These are phyloP conservation scores for Silurus lanzhouensis DNA, from an alignment of 2,797 vertebrate genomes.

Conservation along the genomic window DNA sequence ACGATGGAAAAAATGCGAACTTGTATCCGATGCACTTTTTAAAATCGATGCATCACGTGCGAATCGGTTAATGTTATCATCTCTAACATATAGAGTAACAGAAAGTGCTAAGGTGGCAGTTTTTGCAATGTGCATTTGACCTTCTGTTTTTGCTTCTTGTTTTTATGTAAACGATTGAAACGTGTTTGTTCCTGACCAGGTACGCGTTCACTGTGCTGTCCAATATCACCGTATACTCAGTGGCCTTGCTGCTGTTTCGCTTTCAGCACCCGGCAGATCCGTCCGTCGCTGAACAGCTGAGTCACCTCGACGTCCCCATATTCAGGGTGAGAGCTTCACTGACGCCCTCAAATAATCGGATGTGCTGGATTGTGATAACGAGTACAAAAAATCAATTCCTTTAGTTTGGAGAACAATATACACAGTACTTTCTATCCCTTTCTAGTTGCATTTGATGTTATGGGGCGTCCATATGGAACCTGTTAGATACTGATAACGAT, in stretches of 20 bases:
- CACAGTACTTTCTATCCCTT: neutral
- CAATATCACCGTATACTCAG: slow-evolving; percentile 79
- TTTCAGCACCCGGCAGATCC: slow-evolving; percentile 67
- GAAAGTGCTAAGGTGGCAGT: neutral
- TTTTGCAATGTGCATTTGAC: neutral
- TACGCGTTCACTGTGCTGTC: slow-evolving; percentile 88
- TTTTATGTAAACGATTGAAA: neutral
- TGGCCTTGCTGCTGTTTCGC: slow-evolving; percentile 85
- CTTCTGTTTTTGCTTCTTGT: neutral
- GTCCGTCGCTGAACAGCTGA: slow-evolving; percentile 65
- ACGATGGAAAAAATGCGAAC: too few relatives aligned
- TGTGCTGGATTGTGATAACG: too few relatives aligned
- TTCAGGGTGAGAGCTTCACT: slow-evolving; percentile 75
- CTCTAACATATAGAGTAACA: too few relatives aligned
- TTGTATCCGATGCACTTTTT: too few relatives aligned
- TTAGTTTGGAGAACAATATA: too few relatives aligned
- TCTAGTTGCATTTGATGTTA: neutral
- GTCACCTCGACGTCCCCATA: slow-evolving; percentile 74
- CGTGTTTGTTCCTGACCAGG: slow-evolving; percentile 61
- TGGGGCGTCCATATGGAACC: neutral
- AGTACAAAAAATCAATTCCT: too few relatives aligned
- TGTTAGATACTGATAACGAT: neutral
- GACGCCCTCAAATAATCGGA: too few relatives aligned
- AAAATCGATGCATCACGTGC: too few relatives aligned
- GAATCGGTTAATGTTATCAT: too few relatives aligned